Conservation (phyloP, 2,113 vertebrate genomes). For the Scomber japonicus region DNA sequence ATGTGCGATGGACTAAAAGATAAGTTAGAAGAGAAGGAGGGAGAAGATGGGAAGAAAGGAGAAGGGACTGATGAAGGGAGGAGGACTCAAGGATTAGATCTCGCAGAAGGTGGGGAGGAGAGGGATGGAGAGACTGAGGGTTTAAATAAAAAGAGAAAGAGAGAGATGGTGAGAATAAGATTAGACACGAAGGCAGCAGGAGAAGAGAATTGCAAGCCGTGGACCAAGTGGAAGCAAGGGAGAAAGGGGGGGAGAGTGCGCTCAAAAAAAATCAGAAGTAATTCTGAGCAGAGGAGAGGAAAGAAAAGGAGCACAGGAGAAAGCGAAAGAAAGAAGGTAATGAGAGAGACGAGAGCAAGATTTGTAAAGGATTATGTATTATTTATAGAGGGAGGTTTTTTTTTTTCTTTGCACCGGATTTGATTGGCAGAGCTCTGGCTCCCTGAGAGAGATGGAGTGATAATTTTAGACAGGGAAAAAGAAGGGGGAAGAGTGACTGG, state of each 20-base stretch:
- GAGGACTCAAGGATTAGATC: conserved; percentile 59
- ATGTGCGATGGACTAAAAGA: conserved; percentile 69
- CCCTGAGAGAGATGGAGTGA: conserved; percentile 76
- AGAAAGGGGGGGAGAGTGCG: conserved; percentile 7
- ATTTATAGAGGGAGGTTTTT: conserved; percentile 76
- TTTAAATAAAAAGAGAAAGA: conserved; percentile 62
- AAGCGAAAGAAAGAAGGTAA: conserved; percentile 72
- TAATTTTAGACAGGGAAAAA: conserved; percentile 77
- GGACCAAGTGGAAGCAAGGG: conserved; percentile 30
- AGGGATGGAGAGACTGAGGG: conserved; percentile 42
- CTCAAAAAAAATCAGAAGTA: conserved; percentile 38
- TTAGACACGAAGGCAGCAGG: conserved; percentile 50
- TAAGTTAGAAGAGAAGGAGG: conserved; percentile 43
- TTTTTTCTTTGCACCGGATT: conserved; percentile 57
- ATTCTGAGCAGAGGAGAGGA: conserved; percentile 15
- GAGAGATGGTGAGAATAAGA: conserved; percentile 63
- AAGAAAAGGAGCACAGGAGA: conserved; percentile 47
- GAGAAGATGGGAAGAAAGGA: conserved; percentile 19
- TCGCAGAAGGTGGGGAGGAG: conserved; percentile 58
- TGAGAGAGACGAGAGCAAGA: conserved; percentile 68
- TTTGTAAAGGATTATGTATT: conserved; percentile 84
- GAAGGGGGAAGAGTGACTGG: conserved; percentile 11
- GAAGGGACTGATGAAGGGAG: conserved; percentile 36
- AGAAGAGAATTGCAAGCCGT: conserved; percentile 43
- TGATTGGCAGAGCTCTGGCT: conserved; percentile 78